Base-by-base conservation (phyloP, 2,888 invertebrate species). In the Plagiodera versicolora region DNA sequence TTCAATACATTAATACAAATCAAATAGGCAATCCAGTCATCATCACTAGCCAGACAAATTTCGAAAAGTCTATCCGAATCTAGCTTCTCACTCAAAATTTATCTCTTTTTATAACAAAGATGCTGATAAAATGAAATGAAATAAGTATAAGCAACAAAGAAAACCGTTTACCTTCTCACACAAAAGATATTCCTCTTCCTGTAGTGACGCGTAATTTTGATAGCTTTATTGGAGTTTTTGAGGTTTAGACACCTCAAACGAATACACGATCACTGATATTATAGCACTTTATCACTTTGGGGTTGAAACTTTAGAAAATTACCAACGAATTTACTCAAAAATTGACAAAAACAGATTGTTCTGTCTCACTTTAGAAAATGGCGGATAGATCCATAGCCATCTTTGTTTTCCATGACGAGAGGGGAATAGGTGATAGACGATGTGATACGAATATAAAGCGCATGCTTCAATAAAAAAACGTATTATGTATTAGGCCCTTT, bases 351-450 rank as follows among this genome's bases (percentile, higher is more conserved):
- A 78, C 76, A 76, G 75, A 75, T 76, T 73, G 72, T 74, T 81
- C 80, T 79, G 75, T 81, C 81, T 81, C 81, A 78, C 80, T 81
- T 80, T 80, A 81, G 78, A 81, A 81, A 80, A 81, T 80, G 80
- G 81, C 79, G 75, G 79, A 79, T 75, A 74, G 77, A 77, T 68
- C 72, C 79, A 76, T 79, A 77, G 80, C 80, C 81, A 79, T 80
- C 80, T 80, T 80, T 79, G 79, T 80, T 78, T 75, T 72, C 74
- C 76, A 73, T 68, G 74, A 3, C 39, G 14, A 14, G 39, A 14
- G 14, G 39, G 39, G 39, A 39, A 14, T 14, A 39, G n/a, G 39
- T 39, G 39, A 39, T 3, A 14, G 39, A 9, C n/a, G 6, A 39
- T n/a, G n/a, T n/a, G n/a, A n/a, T n/a, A n/a, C n/a, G n/a, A n/a